Percentiles rank a stretch among this genome's conserved stretches.
Conservation (phyloP, 1,140 invertebrate species). For the Diorhabda carinulata region DNA sequence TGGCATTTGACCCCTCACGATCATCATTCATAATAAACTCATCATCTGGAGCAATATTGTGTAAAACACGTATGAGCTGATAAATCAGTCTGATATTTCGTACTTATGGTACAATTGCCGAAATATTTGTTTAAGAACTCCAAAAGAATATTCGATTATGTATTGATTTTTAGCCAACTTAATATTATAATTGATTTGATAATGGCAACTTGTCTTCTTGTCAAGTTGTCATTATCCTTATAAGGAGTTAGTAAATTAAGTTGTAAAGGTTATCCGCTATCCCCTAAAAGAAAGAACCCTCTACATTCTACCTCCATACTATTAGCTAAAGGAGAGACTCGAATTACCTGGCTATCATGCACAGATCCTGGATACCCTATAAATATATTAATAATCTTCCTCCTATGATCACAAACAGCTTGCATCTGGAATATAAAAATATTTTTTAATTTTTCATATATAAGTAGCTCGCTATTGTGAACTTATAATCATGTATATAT, state of each 20-base stretch:
- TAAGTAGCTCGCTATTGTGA: neutral
- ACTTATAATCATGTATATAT: neutral
- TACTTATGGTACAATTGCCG: too few relatives aligned
- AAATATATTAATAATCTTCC: slow-evolving; percentile 32
- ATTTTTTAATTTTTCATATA: slow-evolving; percentile 5
- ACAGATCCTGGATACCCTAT: slow-evolving; percentile 32
- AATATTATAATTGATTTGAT: slow-evolving; percentile 23
- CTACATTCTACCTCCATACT: slow-evolving; percentile 27
- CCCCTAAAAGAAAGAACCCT: slow-evolving; percentile 28
- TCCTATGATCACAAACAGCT: slow-evolving; percentile 25
- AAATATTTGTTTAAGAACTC: slow-evolving; percentile 23
- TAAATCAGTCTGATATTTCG: too few relatives aligned
- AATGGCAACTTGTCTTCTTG: slow-evolving; percentile 16
- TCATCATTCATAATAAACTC: too few relatives aligned
- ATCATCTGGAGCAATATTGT: too few relatives aligned
- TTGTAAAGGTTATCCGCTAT: slow-evolving; percentile 32
- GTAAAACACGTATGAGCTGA: too few relatives aligned
- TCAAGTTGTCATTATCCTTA: slow-evolving; percentile 27
- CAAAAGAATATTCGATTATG: slow-evolving; percentile 31
- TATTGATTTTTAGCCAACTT: slow-evolving; percentile 23
- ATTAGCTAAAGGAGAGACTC: slow-evolving; percentile 19
- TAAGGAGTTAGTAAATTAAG: slow-evolving; percentile 30
- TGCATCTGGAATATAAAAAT: slow-evolving; percentile 17
- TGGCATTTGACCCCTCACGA: too few relatives aligned
- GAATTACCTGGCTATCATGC: slow-evolving; percentile 31